These are phyloP conservation scores for Capromys pilorides DNA, from an alignment of 2,797 vertebrate genomes.

Conservation along the genomic window DNA sequence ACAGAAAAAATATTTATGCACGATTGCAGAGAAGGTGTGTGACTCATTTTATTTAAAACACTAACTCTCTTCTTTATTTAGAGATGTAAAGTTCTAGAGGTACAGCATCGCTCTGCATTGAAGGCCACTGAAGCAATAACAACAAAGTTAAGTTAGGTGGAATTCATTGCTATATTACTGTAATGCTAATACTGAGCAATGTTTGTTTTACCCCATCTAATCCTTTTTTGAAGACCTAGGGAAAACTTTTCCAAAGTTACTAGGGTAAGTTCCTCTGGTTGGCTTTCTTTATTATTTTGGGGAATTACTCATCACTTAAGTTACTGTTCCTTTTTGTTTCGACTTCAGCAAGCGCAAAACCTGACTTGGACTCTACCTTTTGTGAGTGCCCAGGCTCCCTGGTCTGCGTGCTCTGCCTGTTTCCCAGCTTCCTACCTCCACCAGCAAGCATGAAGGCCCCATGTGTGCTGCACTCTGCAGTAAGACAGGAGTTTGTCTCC, in stretches of 20 bases:
- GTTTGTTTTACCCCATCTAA: neutral
- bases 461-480: neutral
- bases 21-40: neutral
- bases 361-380: neutral
- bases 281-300: neutral
- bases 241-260: neutral
- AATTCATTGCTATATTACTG: neutral
- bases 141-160: neutral
- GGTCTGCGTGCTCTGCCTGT: neutral
- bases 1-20: neutral
- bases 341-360: neutral
- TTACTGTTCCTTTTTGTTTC: neutral
- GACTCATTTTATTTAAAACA: neutral
- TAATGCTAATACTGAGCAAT: neutral
- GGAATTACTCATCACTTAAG: neutral
- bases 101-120: neutral
- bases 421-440: neutral
- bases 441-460: neutral
- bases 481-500: neutral
- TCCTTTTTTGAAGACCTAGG: neutral
- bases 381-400: neutral
- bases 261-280: neutral
- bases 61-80: neutral
- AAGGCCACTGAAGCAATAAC: neutral
- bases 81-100: neutral